Conservation (phyloP, 2,797 vertebrate genomes). For the Labeo calbasu region DNA sequence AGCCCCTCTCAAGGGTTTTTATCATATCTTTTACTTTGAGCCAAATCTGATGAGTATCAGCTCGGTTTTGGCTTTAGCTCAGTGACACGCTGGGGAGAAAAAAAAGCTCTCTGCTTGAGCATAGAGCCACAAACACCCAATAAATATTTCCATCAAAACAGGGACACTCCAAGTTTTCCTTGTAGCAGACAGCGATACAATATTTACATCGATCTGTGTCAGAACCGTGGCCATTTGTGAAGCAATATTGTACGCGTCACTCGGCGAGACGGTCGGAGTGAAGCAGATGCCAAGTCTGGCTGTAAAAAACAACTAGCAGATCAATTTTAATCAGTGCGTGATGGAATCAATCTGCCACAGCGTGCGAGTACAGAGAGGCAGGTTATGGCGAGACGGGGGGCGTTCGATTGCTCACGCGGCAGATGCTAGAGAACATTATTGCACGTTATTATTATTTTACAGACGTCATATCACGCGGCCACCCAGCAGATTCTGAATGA, state of each 20-base stretch:
- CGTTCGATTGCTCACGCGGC: conserved; percentile 9
- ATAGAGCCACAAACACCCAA: conserved; percentile 59
- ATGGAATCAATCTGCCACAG: conserved; percentile 39
- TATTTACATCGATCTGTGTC: conserved; percentile 79
- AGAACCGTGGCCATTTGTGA: conserved; percentile 68
- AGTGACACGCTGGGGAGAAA: conserved; percentile 24
- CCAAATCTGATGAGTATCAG: conserved; percentile 21
- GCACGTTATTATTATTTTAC: conserved; percentile 22
- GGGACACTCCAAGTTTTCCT: conserved; percentile 42
- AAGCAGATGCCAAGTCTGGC: conserved; percentile 67
- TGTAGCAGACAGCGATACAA: conserved; percentile 72
- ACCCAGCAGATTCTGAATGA: conserved; percentile 19
- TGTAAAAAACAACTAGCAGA: conserved; percentile 74
- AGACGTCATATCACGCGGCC: background rate
- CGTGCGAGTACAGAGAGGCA: background rate
- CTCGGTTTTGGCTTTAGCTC: conserved; percentile 41
- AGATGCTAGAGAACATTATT: conserved; percentile 34
- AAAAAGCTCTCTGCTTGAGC: conserved; percentile 54
- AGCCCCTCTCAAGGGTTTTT: conserved; percentile 21
- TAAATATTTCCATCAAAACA: conserved; percentile 66
- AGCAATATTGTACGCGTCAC: conserved; percentile 73
- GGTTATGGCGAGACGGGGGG: conserved; percentile 6
- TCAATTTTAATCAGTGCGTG: conserved; percentile 83
- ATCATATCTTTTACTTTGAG: conserved; percentile 24
- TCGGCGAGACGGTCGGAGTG: background rate